Base-by-base conservation (phyloP, 2,797 vertebrate species). In the Acanthornis magna region DNA sequence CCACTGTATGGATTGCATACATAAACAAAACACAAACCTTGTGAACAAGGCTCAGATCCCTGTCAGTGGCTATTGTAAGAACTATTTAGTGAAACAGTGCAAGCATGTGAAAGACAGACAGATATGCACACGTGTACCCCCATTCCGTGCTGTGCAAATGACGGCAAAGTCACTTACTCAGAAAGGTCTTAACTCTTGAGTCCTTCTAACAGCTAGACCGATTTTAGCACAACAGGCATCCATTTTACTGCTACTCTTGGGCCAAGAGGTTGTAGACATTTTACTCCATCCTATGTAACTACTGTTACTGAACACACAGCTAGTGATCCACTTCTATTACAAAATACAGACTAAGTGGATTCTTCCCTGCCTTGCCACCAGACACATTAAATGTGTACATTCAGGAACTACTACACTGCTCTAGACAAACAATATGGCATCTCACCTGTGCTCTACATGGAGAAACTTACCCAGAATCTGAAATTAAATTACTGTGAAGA, bases 121-220 rank as follows among this genome's bases (percentile, higher is more conserved):
- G 11, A n/a, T 32, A n/a, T 0, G 2, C 7, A 67, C 11, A 36
- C 19, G 9, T 0, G 5, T 25, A 66, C 16, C 36, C 21, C 45
- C 5, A 19, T 0, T 0, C 50, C 65, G 32, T 54, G n/a, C 11
- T 42, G n/a, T 45, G 40, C 34, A 87, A 84, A 86, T 36, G 40
- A 72, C 14, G 57, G 38, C 16, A 27, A 77, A 82, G 29, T 26
- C 20, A 66, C 12, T 29, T 55, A 57, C 48, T 91, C 34, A 5
- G 42, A 78, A 78, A 72, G 85, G 27, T 29, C 21, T 27, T 45
- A 51, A 29, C 12, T 80, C 47, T 36, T 32, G 25, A 74, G 36
- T n/a, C 51, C 23, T 88, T 66, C 65, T 30, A 92, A 68, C 27
- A 93, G 43, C 10, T 32, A 55, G 36, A 38, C 4, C 21, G 60